Evolutionary conservation across 2,113 vertebrate genomes (phyloP), one percentile per base, ranked within the genome.

Genomic region (Excalfactoria chinensis): DNA sequence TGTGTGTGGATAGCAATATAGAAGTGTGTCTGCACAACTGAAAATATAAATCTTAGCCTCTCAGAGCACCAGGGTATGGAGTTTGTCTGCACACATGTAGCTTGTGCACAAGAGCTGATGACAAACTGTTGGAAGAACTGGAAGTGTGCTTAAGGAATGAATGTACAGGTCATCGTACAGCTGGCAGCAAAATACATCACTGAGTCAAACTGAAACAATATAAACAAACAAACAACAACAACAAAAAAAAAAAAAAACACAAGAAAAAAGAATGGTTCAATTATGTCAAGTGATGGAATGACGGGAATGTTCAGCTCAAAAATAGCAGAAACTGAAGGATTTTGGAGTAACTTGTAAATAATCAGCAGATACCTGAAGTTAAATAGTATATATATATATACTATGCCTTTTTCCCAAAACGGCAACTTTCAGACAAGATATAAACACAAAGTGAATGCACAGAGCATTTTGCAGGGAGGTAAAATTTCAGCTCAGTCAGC

Each of bases 401-500:
- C 62, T n/a, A 34, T 69, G 30, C 40, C 30, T 43, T 69, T 60
- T 70, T 21, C 40, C 66, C 23, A 44, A 79, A 92, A 90, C 7
- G 4, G 8, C 26, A 37, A 13, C 89, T 93, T 88, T 86, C 41
- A 69, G 28, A 48, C 6, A 46, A 90, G 35, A 21, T 56, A 78
- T 76, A 30, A 89, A 37, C 41, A 88, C 60, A 59, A 78, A 81
- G 37, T 55, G 53, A 79, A 80, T 17, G 25, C 74, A 55, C 26
- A 84, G 71, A 21, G 3, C 26, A 28, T 83, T 90, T 94, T 93
- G 35, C 51, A 63, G 51, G 13, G 37, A 41, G 40, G 34, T 69
- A 85, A 93, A 87, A 35, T 90, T 92, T 93, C 49, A 87, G 46
- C 63, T 87, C 81, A 43, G 67, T 89, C 76, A 89, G 34, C 68